A percentile compares a stretch with the other conserved stretches of the same genome.
These are phyloP conservation scores for Danionella cerebrum DNA, from an alignment of 2,113 vertebrate genomes.

Conservation along the genomic window DNA sequence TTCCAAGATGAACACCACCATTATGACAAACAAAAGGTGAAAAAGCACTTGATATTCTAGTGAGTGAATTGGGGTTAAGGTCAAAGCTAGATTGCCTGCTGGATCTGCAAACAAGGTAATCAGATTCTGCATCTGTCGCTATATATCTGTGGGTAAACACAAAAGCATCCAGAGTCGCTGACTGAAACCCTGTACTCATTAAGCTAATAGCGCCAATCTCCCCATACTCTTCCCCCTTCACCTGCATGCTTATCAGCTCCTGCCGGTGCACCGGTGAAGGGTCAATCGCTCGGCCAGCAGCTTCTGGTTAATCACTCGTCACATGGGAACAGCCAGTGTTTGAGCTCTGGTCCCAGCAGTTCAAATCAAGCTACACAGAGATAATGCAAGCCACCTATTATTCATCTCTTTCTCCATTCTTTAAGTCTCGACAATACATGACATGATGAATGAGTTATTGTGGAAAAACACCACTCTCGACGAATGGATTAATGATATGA, in stretches of 20 bases:
- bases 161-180: slow-evolving; percentile 10
- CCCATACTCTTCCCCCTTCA: slow-evolving; percentile 24
- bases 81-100: background rate
- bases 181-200: slow-evolving; percentile 37
- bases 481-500: background rate
- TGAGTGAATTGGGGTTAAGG: background rate
- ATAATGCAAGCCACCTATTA: background rate
- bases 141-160: slow-evolving; percentile 2
- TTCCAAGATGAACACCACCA: slow-evolving; percentile 4
- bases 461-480: background rate
- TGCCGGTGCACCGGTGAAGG: background rate
- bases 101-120: slow-evolving; percentile 39
- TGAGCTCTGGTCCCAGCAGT: slow-evolving; percentile 7
- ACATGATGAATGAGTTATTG: background rate
- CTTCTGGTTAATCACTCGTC: slow-evolving; percentile 9
- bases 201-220: slow-evolving; percentile 43
- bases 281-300: slow-evolving; percentile 8
- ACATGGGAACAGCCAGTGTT: slow-evolving; percentile 5
- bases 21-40: background rate
- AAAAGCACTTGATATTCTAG: background rate
- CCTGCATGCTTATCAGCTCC: slow-evolving; percentile 11
- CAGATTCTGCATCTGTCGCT: slow-evolving; percentile 31
- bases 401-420: background rate
- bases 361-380: too few relatives aligned
- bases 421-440: background rate